phyloP scores from a whole-genome alignment of 2,113 vertebrate species.

The Anseranas semipalmata region DNA sequence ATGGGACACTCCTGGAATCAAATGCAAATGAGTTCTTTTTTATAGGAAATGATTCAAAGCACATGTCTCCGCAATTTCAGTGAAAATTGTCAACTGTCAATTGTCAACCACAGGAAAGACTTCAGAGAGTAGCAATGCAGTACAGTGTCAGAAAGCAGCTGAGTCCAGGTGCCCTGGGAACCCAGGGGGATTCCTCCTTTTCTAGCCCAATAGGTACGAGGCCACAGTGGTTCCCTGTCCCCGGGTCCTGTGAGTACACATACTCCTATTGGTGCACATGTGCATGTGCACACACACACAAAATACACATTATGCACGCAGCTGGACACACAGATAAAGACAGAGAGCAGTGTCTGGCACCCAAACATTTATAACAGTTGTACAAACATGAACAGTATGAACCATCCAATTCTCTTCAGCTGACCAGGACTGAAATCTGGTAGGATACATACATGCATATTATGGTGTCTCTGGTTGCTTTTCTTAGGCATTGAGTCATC shows the following conservation, averaged over 20 bases:
- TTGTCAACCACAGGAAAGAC: background rate
- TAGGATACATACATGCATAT: background rate
- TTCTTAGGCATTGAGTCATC: background rate
- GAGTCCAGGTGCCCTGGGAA: background rate
- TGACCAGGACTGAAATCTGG: background rate
- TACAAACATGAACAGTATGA: background rate
- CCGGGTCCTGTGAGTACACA: background rate
- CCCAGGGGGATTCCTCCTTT: background rate
- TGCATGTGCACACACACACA: background rate
- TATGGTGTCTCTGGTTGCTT: background rate
- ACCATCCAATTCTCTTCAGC: background rate
- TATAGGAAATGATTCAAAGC: background rate
- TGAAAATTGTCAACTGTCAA: background rate
- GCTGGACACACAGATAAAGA: background rate
- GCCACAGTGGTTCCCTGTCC: background rate
- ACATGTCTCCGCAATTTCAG: background rate
- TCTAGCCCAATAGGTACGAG: background rate
- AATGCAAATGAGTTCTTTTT: background rate
- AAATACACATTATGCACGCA: background rate
- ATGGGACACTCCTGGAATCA: background rate
- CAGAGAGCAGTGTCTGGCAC: background rate
- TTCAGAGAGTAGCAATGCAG: background rate
- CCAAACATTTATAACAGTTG: background rate
- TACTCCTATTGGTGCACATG: background rate
- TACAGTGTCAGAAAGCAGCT: background rate